These are phyloP conservation scores for fruit fly (Drosophila melanogaster) DNA, from an alignment of 1,140 invertebrate genomes.

Conservation along the genomic window Release_6_plus_ISO1_MT NT_033777.3:26014001-26014500, in stretches of 20 bases:
- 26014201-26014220: conserved; percentile 62
- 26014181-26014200: conserved; percentile 17
- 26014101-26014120: conserved; percentile 31
- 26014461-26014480: neutral
- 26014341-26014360: too few relatives aligned
- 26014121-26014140: conserved; percentile 18
- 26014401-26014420: too few relatives aligned
- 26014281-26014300: conserved; percentile 17
- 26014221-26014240: conserved; percentile 34
- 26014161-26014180: conserved; percentile 45
- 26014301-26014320: neutral
- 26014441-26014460: too few relatives aligned
- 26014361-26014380: too few relatives aligned
- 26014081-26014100: neutral
- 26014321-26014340: too few relatives aligned
- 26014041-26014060: conserved; percentile 7
- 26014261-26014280: conserved; percentile 28
- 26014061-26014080: conserved; percentile 22
- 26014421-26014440: too few relatives aligned
- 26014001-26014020: neutral
- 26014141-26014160: conserved; percentile 38
- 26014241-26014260: conserved; percentile 5
- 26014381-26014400: too few relatives aligned
- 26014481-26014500: too few relatives aligned
- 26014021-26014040: neutral